Evolutionary conservation across 2,113 vertebrate species (phyloP).

Genomic region (Physeter macrocephalus): DNA sequence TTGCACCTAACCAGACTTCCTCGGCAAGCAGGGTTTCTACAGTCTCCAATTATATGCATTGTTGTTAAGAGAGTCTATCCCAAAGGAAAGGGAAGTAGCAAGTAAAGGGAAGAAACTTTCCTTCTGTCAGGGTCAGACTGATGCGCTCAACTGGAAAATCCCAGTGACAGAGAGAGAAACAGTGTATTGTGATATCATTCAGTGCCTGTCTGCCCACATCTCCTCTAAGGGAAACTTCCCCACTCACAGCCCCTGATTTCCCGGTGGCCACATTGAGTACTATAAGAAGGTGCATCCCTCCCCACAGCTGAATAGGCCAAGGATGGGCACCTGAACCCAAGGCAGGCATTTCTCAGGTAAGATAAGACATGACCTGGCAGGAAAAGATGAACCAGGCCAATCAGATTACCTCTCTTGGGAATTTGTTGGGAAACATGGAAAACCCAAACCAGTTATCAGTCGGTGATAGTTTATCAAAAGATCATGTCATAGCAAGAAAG

Average conservation of each 20-base stretch:
- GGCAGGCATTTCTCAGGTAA: neutral
- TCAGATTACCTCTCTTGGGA: constrained; percentile 39
- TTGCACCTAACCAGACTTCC: neutral
- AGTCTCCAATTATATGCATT: neutral
- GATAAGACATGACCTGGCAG: neutral
- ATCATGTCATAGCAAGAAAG: neutral
- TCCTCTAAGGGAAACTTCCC: neutral
- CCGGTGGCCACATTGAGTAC: neutral
- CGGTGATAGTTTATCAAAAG: neutral
- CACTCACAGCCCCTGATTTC: neutral
- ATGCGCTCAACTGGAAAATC: constrained; percentile 32
- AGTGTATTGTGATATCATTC: neutral
- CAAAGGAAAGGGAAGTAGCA: neutral
- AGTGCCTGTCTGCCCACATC: neutral
- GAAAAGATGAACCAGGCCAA: constrained; percentile 9
- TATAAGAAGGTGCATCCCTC: neutral
- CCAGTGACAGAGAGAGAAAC: neutral
- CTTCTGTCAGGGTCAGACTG: neutral
- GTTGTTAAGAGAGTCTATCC: neutral
- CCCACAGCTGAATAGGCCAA: neutral
- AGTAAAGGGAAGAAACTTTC: neutral
- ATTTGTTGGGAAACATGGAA: constrained; percentile 9
- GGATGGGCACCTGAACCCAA: neutral
- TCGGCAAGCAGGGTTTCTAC: neutral
- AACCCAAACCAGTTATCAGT: neutral